Base-by-base conservation (phyloP, 2,888 invertebrate species). In the Bellardia pandia region DNA sequence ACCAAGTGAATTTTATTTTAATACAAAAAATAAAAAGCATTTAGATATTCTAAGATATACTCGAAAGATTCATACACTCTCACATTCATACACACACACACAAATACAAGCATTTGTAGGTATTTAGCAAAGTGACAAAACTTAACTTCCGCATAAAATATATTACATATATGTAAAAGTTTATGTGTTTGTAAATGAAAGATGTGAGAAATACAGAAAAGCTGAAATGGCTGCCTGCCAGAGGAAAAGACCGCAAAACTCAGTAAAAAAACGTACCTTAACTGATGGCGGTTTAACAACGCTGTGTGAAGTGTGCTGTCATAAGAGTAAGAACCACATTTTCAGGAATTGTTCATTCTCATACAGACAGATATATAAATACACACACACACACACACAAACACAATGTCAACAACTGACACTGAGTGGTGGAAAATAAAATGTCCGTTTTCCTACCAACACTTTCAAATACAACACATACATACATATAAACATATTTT, bases 261-360 rank as follows among this genome's bases (percentile, higher is more conserved):
- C 37, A 51, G 80, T 23, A 23, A 82, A 16, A 80, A 81, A 72
- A 37, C 56, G 69, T 78, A 85, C 81, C 85, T 87, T 87, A 87
- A 87, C 87, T 87, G 87, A 87, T 87, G 87, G 87, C 75, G 85
- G 87, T 87, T 87, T 85, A 75, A 66, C 77, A 78, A 75, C 69
- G 69, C 75, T 85, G 87, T 87, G 87, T 87, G 87, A 87, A 87
- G 68, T 85, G 58, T 85, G 78, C 87, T 85, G 87, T 87, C 87
- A 85, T 87, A 87, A 87, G 85, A 85, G 69, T 45, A 85, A 82
- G 81, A 85, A 78, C 87, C 85, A 68, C 85, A 85, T 37, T 58
- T 77, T 62, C 74, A 86, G 75, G 68, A 69, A 77, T 48, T 69
- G 45, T 71, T 69, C 62, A 11, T 16, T 16, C 58, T 51, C 23